A percentile compares a stretch with the other conserved stretches of the same genome.
Conservation (phyloP, 2,113 vertebrate genomes). For the Cephalopholis sonnerati region DNA sequence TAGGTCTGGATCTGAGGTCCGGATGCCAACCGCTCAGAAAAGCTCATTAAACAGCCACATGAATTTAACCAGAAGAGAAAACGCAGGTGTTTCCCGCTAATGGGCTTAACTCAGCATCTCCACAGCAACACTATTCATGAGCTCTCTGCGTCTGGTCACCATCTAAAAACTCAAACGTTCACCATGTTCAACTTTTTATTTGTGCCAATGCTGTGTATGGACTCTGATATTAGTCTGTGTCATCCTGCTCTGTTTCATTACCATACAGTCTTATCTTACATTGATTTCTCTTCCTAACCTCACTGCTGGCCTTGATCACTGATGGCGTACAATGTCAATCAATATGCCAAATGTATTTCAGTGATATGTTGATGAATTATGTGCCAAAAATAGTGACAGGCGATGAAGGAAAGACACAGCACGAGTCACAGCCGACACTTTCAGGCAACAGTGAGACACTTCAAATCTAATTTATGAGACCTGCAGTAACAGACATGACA, state of each 20-base stretch:
- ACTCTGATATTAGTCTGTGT: background rate
- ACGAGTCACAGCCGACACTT: background rate
- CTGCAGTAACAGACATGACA: background rate
- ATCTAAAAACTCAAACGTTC: background rate
- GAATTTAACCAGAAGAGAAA: slow-evolving; percentile 76
- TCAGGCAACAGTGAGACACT: background rate
- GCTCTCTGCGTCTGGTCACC: slow-evolving; percentile 1
- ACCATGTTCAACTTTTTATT: background rate
- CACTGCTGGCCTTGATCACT: background rate
- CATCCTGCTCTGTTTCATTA: background rate
- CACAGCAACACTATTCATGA: slow-evolving; percentile 72
- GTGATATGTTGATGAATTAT: background rate
- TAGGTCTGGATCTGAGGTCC: slow-evolving; percentile 64
- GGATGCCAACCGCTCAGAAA: slow-evolving; percentile 72
- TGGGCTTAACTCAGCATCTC: slow-evolving; percentile 72
- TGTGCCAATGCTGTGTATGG: background rate
- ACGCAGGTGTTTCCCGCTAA: slow-evolving; percentile 79
- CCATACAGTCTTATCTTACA: background rate
- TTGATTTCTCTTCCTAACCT: background rate
- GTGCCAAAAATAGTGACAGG: background rate
- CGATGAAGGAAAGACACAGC: background rate
- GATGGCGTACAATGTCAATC: background rate
- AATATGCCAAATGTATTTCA: slow-evolving; percentile 2
- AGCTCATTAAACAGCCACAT: slow-evolving; percentile 80
- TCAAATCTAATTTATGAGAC: background rate